Base-by-base conservation (phyloP, 2,888 invertebrate species). In the Masnerella sp. region DNA sequence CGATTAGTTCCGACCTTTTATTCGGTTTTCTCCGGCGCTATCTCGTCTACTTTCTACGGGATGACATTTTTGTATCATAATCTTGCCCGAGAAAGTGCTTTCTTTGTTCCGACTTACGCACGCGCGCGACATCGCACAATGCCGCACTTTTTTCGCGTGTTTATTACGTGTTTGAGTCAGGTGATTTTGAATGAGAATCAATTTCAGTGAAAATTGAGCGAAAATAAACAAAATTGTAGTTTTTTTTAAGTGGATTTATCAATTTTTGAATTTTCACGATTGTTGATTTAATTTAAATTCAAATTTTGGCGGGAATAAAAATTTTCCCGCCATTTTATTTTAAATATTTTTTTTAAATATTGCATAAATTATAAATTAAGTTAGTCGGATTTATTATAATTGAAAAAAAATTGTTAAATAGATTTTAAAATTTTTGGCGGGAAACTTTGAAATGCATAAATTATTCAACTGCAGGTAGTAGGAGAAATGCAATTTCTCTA, bases 41-140 rank as follows among this genome's bases (percentile, higher is more conserved):
- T 58, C 61, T 49, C 43, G 59, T 56, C 72, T 62, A 77, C 74
- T 76, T 76, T 76, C 77, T 75, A 76, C 47, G n/a, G 61, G 51
- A 73, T 58, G 70, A 74, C 68, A 76, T 77, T 77, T 77, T 77
- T 73, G 49, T 72, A 51, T 69, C 69, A 67, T 62, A 72, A 67
- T 69, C 43, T 43, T 15, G 34, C 14, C 45, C 22, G 74, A 61
- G 77, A 77, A 77, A 77, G 77, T 71, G 70, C 73, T 65, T 73
- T 71, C 71, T 61, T 75, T 70, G 68, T 71, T 30, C 45, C 15
- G 15, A 47, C 52, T 51, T 47, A 58, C 49, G 56, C 65, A 45
- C 52, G 43, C 51, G 28, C 47, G 36, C 42, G 68, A 64, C 62
- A 58, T 51, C 59, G 47, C 3, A 58, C 58, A 58, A 58, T 47